Evolutionary conservation across 1,140 invertebrate species (phyloP), one percentile per base, ranked within the genome.

Genomic region (Trichonephila clavipes): DNA sequence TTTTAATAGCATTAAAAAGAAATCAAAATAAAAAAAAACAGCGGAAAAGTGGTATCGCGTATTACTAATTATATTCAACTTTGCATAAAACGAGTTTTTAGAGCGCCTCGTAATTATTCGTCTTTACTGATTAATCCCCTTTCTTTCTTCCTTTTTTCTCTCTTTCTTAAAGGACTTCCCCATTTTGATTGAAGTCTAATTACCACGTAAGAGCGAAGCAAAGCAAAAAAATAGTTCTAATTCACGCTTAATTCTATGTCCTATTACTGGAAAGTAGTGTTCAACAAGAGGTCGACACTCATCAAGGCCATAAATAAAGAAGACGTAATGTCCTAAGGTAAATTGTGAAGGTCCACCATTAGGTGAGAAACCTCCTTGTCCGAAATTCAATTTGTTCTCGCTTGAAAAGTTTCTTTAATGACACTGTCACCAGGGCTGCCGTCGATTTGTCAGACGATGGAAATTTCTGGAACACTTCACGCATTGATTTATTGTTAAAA

Each of bases 401-500:
- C 85, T 64, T 87, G 85, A 87, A 64, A 61, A 87, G 85, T 87
- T 87, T 87, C 85, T 87, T 87, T 87, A 87, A 87, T 87, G 85
- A 87, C 85, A 87, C 61, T 87, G 85, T 87, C 85, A 61, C 28
- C 85, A 12, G 51, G 82, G 24, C 82, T 21, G 16, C 61, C 85
- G 14, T 14, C 85, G 59, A 87, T 87, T 87, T 87, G 85, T 87
- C 85, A 28, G 85, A 14, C 28, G 85, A 87, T 87, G 85, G 61
- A 87, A 87, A 87, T 62, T 87, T 87, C 61, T 86, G 19, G n/a
- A 18, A 28, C 16, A 82, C 85, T 87, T 87, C 85, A 87, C n/a
- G 61, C 64, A 87, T 87, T 87, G 85, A 87, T 87, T 87, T 87
- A 83, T 83, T 83, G 82, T 83, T 83, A 59, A 83, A 83, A 83